phyloP scores from a whole-genome alignment of 2,113 vertebrate genomes.

The Uropsilus gracilis region DNA sequence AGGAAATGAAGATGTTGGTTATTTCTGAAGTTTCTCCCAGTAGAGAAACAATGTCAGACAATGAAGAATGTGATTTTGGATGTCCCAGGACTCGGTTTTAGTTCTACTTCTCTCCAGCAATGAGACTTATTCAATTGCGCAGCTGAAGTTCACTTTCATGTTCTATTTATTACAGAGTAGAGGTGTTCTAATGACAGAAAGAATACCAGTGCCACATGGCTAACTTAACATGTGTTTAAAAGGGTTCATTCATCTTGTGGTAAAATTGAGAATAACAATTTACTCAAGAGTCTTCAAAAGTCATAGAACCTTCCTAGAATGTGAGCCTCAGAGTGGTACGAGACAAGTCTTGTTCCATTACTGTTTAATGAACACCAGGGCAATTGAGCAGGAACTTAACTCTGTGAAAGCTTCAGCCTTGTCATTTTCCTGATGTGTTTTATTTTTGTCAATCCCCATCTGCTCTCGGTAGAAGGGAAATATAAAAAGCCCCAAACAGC shows the following conservation, averaged over 20 bases:
- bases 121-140: neutral
- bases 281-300: neutral
- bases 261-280: neutral
- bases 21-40: neutral
- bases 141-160: neutral
- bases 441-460: slow-evolving; percentile 56
- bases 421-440: neutral
- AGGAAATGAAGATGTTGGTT: neutral
- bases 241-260: neutral
- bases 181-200: neutral
- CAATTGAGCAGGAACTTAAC: neutral
- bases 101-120: neutral
- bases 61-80: neutral
- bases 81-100: neutral
- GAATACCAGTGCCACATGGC: neutral
- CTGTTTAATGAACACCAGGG: neutral
- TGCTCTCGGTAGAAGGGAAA: neutral
- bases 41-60: neutral
- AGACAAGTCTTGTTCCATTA: neutral
- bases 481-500: slow-evolving; percentile 30
- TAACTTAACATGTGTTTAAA: neutral
- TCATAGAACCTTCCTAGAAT: neutral
- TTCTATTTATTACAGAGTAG: neutral
- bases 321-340: neutral
- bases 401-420: neutral